phyloP scores from a whole-genome alignment of 2,113 vertebrate genomes.

The Bubo blakistoni region DNA sequence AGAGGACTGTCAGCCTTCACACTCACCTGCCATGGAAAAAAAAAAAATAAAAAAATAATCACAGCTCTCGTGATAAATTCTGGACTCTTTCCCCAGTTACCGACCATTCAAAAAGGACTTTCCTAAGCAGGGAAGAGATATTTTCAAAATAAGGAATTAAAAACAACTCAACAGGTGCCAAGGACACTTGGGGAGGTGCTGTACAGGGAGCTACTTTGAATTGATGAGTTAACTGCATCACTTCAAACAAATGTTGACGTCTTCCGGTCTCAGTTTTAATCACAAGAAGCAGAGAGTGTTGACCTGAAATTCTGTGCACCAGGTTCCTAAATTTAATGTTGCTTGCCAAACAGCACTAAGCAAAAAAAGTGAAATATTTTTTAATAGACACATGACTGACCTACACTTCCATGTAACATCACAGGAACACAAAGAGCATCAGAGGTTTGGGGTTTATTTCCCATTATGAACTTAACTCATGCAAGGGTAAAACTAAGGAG shows the following conservation, averaged over 20 bases:
- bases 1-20: neutral
- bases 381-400: neutral
- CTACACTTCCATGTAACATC: neutral
- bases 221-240: neutral
- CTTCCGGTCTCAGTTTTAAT: neutral
- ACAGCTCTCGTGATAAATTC: neutral
- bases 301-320: neutral
- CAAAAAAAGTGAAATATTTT: neutral
- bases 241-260: neutral
- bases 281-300: neutral
- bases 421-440: neutral
- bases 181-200: neutral
- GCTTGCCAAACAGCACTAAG: neutral
- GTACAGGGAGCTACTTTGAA: neutral
- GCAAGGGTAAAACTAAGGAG: neutral
- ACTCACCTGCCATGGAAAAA: neutral
- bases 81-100: neutral
- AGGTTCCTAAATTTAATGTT: accelerated
- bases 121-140: neutral
- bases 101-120: accelerated
- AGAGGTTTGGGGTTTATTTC: neutral
- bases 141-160: neutral
- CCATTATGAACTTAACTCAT: neutral
- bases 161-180: neutral
- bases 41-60: too few species aligned